Evolutionary conservation across 2,797 vertebrate species (phyloP).

Genomic region (Poecilia picta): DNA sequence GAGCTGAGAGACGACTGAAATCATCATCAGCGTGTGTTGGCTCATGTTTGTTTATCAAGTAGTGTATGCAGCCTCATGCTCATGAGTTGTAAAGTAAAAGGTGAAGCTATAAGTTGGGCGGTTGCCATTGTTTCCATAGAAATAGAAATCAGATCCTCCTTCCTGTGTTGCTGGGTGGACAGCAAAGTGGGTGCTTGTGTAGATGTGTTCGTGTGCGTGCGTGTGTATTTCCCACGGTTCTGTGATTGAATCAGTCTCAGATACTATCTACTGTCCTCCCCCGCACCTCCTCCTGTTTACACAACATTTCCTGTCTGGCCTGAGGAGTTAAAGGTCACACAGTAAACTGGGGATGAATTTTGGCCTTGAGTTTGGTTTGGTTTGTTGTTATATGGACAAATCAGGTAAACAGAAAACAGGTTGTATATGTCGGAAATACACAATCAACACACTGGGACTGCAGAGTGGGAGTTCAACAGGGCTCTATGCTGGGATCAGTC

Average conservation of each 20-base stretch:
- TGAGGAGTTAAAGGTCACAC: constrained; percentile 62
- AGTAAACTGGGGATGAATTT: constrained; percentile 46
- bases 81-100: constrained; percentile 50
- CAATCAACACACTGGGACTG: background rate
- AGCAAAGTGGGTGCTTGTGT: constrained; percentile 40
- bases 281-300: constrained; percentile 50
- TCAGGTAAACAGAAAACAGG: constrained; percentile 1
- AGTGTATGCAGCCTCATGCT: background rate
- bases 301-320: constrained; percentile 69
- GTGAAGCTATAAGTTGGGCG: constrained; percentile 39
- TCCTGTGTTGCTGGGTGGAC: constrained; percentile 64
- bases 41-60: constrained; percentile 24
- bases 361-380: constrained; percentile 63
- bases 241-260: constrained; percentile 64
- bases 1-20: constrained; percentile 16
- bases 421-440: background rate
- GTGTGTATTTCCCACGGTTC: constrained; percentile 66
- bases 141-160: constrained; percentile 62
- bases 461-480: background rate
- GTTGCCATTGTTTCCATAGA: constrained; percentile 50
- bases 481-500: background rate
- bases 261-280: constrained; percentile 70
- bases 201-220: constrained; percentile 10
- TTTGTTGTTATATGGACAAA: constrained; percentile 20
- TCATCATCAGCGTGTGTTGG: constrained; percentile 15